Evolutionary conservation across 2,113 vertebrate genomes (phyloP).

Genomic region (Piaya cayana): DNA sequence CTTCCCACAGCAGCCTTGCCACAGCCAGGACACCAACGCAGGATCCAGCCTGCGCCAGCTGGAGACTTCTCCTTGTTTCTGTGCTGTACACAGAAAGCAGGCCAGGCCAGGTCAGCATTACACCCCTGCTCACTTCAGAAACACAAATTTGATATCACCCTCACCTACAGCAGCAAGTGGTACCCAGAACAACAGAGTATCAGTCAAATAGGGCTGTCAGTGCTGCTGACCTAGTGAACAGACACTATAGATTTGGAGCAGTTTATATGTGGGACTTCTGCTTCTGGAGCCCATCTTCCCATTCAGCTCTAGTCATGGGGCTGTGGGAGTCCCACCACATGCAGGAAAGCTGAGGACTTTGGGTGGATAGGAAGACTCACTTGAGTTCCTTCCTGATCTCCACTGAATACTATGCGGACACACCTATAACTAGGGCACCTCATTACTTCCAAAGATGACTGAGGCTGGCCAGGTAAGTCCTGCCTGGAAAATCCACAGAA

Average conservation of each 20-base stretch:
- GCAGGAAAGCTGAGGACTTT: neutral
- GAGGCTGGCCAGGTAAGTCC: neutral
- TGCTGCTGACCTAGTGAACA: neutral
- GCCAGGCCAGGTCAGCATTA: neutral
- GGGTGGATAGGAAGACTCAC: neutral
- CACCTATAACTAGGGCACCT: neutral
- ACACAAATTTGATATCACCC: rapidly evolving
- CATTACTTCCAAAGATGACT: neutral
- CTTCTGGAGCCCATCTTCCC: neutral
- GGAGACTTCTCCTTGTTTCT: neutral
- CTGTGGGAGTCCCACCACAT: neutral
- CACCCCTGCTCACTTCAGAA: neutral
- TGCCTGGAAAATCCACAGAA: neutral
- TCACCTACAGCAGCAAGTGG: neutral
- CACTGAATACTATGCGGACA: neutral
- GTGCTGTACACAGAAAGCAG: rapidly evolving
- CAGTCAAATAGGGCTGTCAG: no score
- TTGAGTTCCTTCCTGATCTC: neutral
- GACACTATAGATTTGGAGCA: rapidly evolving
- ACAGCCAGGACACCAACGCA: neutral
- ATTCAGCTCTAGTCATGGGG: rapidly evolving
- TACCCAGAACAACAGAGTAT: neutral
- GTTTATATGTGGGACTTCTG: neutral
- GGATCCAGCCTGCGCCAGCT: neutral
- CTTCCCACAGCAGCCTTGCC: neutral